Conservation (phyloP, 2,113 vertebrate species). For the Toxotes chatareus region DNA sequence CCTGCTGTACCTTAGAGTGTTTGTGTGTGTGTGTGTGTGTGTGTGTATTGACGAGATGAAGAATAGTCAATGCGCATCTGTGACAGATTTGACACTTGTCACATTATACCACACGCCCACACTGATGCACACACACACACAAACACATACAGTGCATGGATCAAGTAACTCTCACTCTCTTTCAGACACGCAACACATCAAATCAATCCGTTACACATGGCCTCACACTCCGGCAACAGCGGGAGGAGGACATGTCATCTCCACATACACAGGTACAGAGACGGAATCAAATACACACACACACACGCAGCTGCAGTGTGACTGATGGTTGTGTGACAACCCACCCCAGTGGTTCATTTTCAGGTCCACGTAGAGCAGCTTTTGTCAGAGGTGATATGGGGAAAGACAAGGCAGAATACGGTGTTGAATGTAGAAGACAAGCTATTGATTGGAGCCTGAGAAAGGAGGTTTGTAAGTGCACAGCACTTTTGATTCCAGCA, state of each 20-base stretch:
- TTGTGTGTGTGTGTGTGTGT: not conserved
- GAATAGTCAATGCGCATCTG: constrained; percentile 10
- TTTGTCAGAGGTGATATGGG: constrained; percentile 57
- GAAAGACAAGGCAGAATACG: constrained; percentile 41
- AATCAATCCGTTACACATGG: constrained; percentile 47
- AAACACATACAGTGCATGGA: not conserved
- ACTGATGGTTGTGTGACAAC: constrained; percentile 43
- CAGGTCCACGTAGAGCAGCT: constrained; percentile 30
- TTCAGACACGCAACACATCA: constrained; percentile 31
- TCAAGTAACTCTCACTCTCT: not conserved
- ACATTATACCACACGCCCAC: constrained; percentile 43
- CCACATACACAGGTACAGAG: constrained; percentile 34
- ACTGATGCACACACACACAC: constrained; percentile 12
- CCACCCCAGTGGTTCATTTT: constrained; percentile 27
- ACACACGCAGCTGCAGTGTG: constrained; percentile 21
- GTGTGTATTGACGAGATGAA: not conserved
- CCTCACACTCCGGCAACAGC: constrained; percentile 34
- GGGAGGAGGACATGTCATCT: constrained; percentile 16
- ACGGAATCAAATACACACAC: constrained; percentile 14
- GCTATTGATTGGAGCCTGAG: constrained; percentile 55
- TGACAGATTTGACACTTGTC: constrained; percentile 57
- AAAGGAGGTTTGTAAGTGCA: constrained; percentile 39
- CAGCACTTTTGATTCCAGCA: constrained; percentile 48
- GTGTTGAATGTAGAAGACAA: constrained; percentile 33
- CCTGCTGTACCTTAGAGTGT: constrained; percentile 22